Base-by-base conservation (phyloP, 1,140 invertebrate genomes). In the Nasonia giraulti region DNA sequence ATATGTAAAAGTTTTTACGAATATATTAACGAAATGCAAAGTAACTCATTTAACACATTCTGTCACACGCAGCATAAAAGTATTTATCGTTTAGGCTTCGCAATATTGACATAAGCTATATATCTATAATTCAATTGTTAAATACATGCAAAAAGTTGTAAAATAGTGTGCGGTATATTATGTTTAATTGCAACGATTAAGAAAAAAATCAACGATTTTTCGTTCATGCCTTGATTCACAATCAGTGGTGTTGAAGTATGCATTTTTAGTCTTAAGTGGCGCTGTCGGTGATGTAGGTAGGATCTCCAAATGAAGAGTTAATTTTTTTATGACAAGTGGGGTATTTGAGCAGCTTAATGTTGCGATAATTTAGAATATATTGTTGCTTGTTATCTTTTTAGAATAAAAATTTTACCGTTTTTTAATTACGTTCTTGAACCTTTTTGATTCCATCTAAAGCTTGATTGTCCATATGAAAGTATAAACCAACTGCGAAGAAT, bases 351-450 rank as follows among this genome's bases (percentile, higher is more conserved):
- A 87, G 86, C 86, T 87, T 82, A 87, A 76, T 81, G 84, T 86
- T 82, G 81, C 85, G 80, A 85, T 84, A 74, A 87, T 85, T 87
- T 87, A 88, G 84, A 76, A 87, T 85, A 89, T 85, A 88, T 88
- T 90, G 87, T 90, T 90, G 87, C 85, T 89, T 90, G 88, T 90
- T 90, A 89, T 89, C 77, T 88, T 88, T 89, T 87, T 89, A 89
- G 87, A 90, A 90, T 90, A 90, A 90, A 87, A 88, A 82, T 88
- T 90, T 90, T 89, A 89, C 86, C 87, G 86, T 90, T 89, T 90
- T 89, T 71, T 90, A 90, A 84, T 87, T 84, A 14, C 14, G 71
- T 77, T 82, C n/a, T 84, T 74, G 7, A 17, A 55, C 27, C 12
- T 78, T 69, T 77, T 83, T 76, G 55, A 83, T 69, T 77, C 62